These are phyloP conservation scores for Galemys pyrenaicus DNA, from an alignment of 2,113 vertebrate genomes.

Conservation along the genomic window DNA sequence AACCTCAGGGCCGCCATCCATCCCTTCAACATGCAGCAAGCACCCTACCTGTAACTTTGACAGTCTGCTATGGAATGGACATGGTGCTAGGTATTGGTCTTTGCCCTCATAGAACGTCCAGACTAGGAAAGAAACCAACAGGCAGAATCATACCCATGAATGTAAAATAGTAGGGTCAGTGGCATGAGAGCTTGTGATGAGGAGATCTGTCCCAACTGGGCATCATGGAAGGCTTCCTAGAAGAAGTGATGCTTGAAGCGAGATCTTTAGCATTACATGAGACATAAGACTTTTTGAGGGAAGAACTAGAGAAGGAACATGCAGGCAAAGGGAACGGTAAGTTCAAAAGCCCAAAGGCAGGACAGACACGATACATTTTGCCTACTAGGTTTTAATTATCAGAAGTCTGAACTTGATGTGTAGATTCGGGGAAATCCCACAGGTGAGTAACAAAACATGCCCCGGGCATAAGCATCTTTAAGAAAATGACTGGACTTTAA, in stretches of 20 bases:
- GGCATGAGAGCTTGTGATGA: background rate
- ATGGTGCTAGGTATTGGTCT: background rate
- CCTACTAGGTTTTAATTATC: background rate
- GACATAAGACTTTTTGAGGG: background rate
- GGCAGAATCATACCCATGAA: background rate
- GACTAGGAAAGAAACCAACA: background rate
- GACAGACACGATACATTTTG: background rate
- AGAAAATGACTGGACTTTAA: background rate
- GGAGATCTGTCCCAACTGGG: background rate
- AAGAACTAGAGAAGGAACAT: slow-evolving; percentile 23
- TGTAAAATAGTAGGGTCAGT: background rate
- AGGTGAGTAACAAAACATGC: background rate
- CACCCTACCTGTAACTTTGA: background rate
- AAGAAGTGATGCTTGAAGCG: background rate
- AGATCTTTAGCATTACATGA: background rate
- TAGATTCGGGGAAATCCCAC: background rate
- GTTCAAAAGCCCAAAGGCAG: background rate
- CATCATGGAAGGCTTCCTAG: background rate
- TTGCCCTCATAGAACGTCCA: background rate
- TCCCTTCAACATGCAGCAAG: background rate
- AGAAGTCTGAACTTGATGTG: background rate
- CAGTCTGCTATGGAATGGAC: background rate
- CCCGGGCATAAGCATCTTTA: background rate
- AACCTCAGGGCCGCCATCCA: background rate
- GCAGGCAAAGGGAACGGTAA: background rate